phyloP scores from a whole-genome alignment of 1,140 invertebrate species.

The Lepidurus arcticus region DNA sequence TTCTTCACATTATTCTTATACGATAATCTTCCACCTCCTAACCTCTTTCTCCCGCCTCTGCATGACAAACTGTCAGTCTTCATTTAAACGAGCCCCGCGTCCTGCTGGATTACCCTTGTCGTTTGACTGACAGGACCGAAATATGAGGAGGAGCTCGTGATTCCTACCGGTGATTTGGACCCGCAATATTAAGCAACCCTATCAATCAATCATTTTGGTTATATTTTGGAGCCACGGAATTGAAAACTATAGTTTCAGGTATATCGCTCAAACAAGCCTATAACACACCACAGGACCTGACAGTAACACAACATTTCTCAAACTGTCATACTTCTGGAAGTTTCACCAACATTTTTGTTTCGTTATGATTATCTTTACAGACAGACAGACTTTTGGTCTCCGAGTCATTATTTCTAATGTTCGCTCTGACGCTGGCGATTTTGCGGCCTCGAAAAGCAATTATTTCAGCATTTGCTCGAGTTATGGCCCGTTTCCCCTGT shows the following conservation, averaged over 20 bases:
- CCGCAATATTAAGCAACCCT: not conserved
- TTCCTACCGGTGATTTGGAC: not conserved
- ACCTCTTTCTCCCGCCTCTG: not conserved
- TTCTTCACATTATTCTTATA: not conserved
- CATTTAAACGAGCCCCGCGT: not conserved
- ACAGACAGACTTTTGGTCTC: too few species aligned
- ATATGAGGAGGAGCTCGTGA: not conserved
- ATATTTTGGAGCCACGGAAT: not conserved
- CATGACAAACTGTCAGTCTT: not conserved
- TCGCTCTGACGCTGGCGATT: too few species aligned
- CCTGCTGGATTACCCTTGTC: constrained; percentile 1
- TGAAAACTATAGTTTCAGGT: not conserved
- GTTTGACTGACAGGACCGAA: not conserved
- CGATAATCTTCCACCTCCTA: not conserved
- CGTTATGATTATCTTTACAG: too few species aligned
- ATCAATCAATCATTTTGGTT: constrained; percentile 19
- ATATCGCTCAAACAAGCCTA: too few species aligned
- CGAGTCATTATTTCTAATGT: too few species aligned
- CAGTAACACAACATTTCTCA: too few species aligned
- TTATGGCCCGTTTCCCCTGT: too few species aligned
- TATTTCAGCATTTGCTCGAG: too few species aligned
- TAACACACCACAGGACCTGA: too few species aligned
- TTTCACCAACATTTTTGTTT: too few species aligned
- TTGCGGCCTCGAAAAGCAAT: too few species aligned
- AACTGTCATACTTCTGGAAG: too few species aligned